Percentiles rank a stretch among this genome's conserved stretches.
Conservation (phyloP, 1,140 invertebrate species). For the Trachymyrmex cornetzi region DNA sequence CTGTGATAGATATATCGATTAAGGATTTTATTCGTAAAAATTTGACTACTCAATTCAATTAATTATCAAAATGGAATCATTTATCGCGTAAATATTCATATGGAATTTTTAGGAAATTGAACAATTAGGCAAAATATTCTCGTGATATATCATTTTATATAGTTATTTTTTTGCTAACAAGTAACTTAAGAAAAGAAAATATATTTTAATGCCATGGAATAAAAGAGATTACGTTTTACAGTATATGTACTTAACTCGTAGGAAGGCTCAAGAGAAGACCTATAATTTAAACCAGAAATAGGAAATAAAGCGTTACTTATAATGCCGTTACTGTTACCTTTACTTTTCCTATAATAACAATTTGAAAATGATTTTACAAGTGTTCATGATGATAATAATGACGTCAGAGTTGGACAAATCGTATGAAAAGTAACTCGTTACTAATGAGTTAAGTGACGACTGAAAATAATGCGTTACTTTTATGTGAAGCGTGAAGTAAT, state of each 20-base stretch:
- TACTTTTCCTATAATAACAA: too few relatives aligned
- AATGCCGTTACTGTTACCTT: too few relatives aligned
- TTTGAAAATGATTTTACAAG: too few relatives aligned
- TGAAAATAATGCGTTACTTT: too few relatives aligned
- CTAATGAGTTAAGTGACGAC: too few relatives aligned
- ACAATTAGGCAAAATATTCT: slow-evolving; percentile 1
- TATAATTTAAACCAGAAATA: not conserved
- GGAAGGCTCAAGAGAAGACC: not conserved
- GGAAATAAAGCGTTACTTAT: too few relatives aligned
- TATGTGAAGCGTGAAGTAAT: too few relatives aligned
- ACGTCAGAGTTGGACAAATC: too few relatives aligned
- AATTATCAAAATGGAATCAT: slow-evolving; percentile 12
- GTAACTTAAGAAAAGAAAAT: slow-evolving; percentile 34
- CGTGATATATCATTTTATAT: slow-evolving; percentile 42
- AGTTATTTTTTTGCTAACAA: slow-evolving; percentile 21
- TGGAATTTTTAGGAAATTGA: slow-evolving; percentile 30
- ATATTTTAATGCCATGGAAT: not conserved
- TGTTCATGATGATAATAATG: too few relatives aligned
- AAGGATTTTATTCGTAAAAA: slow-evolving; percentile 5
- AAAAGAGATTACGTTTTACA: slow-evolving; percentile 6
- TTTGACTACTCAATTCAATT: not conserved
- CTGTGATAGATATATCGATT: not conserved
- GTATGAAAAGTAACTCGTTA: too few relatives aligned
- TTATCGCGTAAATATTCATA: not conserved
- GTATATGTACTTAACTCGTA: not conserved